phyloP scores from a whole-genome alignment of 2,797 vertebrate genomes.

The Antrozous pallidus region DNA sequence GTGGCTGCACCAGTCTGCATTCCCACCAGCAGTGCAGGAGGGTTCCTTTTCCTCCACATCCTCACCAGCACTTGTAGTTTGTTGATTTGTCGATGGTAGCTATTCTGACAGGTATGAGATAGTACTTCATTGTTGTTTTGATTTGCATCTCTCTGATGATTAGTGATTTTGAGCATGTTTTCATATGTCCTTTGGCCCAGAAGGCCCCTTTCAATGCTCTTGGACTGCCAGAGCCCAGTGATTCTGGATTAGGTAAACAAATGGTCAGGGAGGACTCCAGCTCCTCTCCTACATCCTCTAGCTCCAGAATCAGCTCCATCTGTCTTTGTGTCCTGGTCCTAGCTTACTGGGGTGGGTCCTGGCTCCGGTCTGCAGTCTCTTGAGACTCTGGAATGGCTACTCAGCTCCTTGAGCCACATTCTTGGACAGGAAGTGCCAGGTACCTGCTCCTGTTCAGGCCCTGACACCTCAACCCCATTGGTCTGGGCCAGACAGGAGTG shows the following conservation, averaged over 20 bases:
- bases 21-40: too few species aligned
- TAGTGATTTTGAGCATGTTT: too few species aligned
- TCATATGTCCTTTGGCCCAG: too few species aligned
- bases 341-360: not conserved
- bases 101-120: too few species aligned
- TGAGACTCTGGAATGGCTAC: too few species aligned
- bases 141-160: too few species aligned
- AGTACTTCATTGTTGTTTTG: too few species aligned
- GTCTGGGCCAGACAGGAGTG: not conserved
- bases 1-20: too few species aligned
- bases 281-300: not conserved
- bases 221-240: rapidly evolving
- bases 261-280: not conserved
- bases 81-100: too few species aligned
- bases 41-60: too few species aligned
- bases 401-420: not conserved
- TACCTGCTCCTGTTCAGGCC: not conserved
- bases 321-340: not conserved
- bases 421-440: rapidly evolving
- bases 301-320: too few species aligned
- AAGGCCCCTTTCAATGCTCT: not conserved
- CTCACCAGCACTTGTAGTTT: too few species aligned
- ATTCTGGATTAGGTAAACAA: not conserved
- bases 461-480: rapidly evolving
- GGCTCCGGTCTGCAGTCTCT: not conserved